Evolutionary conservation across 2,888 invertebrate species (phyloP), one percentile per base, ranked within the genome.

Genomic region (Xestia xanthographa): DNA sequence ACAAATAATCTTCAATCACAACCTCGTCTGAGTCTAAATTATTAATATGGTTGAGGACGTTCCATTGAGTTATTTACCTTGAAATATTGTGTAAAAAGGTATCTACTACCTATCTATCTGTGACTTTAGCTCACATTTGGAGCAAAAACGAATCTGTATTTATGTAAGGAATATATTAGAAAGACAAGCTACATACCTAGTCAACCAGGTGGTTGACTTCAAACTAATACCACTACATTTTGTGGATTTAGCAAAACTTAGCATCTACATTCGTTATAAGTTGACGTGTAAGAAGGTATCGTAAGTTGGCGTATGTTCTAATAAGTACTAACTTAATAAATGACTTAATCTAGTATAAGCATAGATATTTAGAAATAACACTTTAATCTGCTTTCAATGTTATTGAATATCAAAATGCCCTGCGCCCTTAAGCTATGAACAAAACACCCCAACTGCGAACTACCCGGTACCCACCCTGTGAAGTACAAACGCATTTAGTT

Each of bases 21-120:
- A 82, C 68, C 76, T 73, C 75, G 82, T 75, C 79, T 66, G 60
- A 26, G 48, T 71, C 56, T 68, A 69, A 75, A 74, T 79, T 75
- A 77, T 65, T 76, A 11, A 74, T 68, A 71, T 41, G 17, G 43
- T 56, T 50, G 22, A 34, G 41, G 62, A 75, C 43, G 67, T 77
- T 66, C 45, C 43, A 69, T 72, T 82, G 29, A 17, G 12, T 17
- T 29, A 26, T 53, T 17, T 29, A 26, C n/a, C 20, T 80, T 45
- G 29, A 29, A 71, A 81, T 71, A 60, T 60, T 75, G 1, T 14
- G 4, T 20, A 82, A 66, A 68, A 53, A 53, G 43, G 71, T 65
- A 58, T 5, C 5, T 62, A 34, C 34, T 62, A 22, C 0, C 14
- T 58, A 58, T 5, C 34, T 34, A 29, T n/a, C 56, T 26, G 14